These are phyloP conservation scores for Dicerorhinus sumatrensis DNA, from an alignment of 2,113 vertebrate species.

Conservation along the genomic window DNA sequence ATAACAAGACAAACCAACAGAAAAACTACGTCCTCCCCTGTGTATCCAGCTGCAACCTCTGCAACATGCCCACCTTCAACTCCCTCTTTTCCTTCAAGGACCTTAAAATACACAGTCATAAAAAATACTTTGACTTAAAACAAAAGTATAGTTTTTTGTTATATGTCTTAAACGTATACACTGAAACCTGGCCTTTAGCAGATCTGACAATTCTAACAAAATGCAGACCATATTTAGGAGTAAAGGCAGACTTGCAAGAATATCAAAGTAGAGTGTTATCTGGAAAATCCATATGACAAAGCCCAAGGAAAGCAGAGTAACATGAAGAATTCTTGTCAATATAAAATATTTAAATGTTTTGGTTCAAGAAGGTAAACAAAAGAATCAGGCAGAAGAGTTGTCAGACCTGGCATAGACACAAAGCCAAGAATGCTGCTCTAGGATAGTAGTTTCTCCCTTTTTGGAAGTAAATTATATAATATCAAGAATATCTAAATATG, in stretches of 20 bases:
- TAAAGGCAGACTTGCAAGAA: neutral
- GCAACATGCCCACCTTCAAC: neutral
- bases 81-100: neutral
- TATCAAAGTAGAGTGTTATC: neutral
- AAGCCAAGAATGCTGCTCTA: neutral
- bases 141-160: neutral
- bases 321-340: neutral
- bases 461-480: neutral
- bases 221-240: neutral
- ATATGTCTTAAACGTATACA: neutral
- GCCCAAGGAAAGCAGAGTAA: neutral
- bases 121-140: neutral
- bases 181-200: neutral
- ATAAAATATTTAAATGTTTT: neutral
- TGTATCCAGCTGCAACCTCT: neutral
- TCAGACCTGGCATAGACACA: neutral
- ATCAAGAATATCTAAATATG: neutral
- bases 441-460: neutral
- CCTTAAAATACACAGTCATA: neutral
- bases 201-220: slow-evolving; percentile 30
- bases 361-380: neutral
- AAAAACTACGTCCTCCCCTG: neutral
- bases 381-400: neutral
- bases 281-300: slow-evolving; percentile 23
- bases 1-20: neutral